These are phyloP conservation scores for Drosophila sordidula DNA, from an alignment of 2,888 invertebrate genomes.

Conservation along the genomic window DNA sequence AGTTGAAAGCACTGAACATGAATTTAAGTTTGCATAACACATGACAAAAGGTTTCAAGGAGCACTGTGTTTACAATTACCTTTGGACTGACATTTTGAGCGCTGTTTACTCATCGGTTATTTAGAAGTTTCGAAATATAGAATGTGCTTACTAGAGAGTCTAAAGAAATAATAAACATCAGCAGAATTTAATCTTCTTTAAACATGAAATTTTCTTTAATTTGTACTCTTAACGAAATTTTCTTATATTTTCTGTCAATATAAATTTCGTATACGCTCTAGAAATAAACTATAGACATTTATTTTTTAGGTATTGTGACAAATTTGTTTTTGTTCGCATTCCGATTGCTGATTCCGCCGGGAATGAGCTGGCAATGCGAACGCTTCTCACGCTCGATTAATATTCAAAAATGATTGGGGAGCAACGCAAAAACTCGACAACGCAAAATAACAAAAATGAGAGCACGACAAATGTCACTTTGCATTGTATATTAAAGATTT, in stretches of 20 bases:
- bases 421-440: constrained; percentile 32
- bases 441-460: constrained; percentile 16
- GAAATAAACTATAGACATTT: too few relatives aligned
- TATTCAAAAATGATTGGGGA: constrained; percentile 59
- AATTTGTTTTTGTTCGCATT: constrained; percentile 23
- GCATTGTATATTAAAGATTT: constrained; percentile 29
- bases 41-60: neutral
- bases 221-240: neutral
- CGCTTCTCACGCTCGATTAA: constrained; percentile 67
- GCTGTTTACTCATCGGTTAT: too few relatives aligned
- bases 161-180: too few relatives aligned
- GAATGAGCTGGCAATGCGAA: constrained; percentile 38
- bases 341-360: neutral
- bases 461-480: constrained; percentile 30
- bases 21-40: neutral
- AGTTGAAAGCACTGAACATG: neutral
- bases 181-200: too few relatives aligned
- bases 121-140: neutral
- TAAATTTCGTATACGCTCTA: neutral
- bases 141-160: neutral
- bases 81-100: too few relatives aligned
- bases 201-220: too few relatives aligned
- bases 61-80: too few relatives aligned
- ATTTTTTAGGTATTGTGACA: neutral
- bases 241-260: too few relatives aligned